A percentile compares a stretch with the other conserved stretches of the same genome.
Evolutionary conservation across 1,140 invertebrate species (phyloP).

Genomic region (Zaprionus nigranus): DNA sequence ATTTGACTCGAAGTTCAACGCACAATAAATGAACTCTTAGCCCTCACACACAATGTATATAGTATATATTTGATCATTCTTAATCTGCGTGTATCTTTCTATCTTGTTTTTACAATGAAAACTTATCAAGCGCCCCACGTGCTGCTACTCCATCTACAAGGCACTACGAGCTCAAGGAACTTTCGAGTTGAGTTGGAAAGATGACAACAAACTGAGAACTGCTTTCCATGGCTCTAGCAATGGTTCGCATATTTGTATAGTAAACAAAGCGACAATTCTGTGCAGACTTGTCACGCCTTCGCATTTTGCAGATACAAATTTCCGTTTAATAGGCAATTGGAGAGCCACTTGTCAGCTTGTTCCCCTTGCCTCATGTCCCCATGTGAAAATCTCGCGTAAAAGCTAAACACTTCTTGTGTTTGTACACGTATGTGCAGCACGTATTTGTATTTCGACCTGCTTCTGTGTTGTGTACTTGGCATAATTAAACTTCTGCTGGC

Average conservation of each 20-base stretch:
- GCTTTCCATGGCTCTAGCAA: not conserved
- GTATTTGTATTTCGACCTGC: conserved; percentile 52
- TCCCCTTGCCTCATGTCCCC: not conserved
- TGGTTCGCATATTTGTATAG: not conserved
- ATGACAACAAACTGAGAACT: not conserved
- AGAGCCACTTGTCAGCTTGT: conserved; percentile 51
- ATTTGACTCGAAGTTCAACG: no score
- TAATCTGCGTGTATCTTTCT: no score
- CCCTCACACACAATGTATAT: no score
- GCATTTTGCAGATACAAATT: conserved; percentile 35
- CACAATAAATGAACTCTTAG: no score
- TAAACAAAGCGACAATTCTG: not conserved
- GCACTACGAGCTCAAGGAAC: not conserved
- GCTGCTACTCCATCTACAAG: not conserved
- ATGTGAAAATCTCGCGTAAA: conserved; percentile 11
- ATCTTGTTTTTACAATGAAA: no score
- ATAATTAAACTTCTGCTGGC: conserved; percentile 53
- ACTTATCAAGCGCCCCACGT: not conserved
- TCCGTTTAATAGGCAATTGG: conserved; percentile 52
- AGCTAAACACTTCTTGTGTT: conserved; percentile 18
- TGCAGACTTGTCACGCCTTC: not conserved
- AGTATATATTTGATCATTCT: no score
- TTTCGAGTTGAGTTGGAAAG: not conserved
- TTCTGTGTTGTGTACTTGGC: conserved; percentile 58
- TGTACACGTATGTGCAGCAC: conserved; percentile 1